Evolutionary conservation across 2,888 invertebrate genomes (phyloP), one percentile per base, ranked within the genome.

Genomic region (Lathronympha strigana): DNA sequence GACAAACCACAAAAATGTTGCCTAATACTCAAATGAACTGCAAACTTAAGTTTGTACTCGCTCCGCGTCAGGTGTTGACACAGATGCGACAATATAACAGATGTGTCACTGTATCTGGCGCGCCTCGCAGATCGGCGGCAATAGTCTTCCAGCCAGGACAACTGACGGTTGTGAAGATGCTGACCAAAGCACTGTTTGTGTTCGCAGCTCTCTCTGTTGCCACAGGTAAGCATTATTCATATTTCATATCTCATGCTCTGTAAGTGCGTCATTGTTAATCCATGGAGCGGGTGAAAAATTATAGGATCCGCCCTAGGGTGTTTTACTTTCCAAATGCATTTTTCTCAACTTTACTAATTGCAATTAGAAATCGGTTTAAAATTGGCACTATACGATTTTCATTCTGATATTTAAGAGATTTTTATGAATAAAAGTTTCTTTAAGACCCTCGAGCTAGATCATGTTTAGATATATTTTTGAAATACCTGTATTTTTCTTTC

Each of bases 151-250:
- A 51, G 25, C 28, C n/a, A 36, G 21, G 25, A 53, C 25, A 36
- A 51, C 28, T 4, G 51, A 15, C 43, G 51, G 58, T 60, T 58
- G 64, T 38, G 11, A 58, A 60, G 21, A 64, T 64, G 64, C 64
- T 64, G 64, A 15, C 45, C 15, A 64, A 64, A 64, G 51, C 64
- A 60, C 64, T 64, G 4, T 5, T 58, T 4, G 51, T 64, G 58
- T 60, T 40, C 36, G 64, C 64, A 64, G 64, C 58, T 19, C 43
- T 64, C 13, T 58, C 58, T 13, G 28, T 64, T 19, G 58, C 45
- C 28, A 8, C 19, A n/a, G 64, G 64, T 53, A 45, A 58, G 64
- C 25, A 6, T 36, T 4, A 25, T 19, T 36, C 15, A 9, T 38
- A 9, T 38, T 33, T 33, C 33, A n/a, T n/a, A n/a, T n/a, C n/a